Evolutionary conservation across 2,797 vertebrate genomes (phyloP).

Genomic region (Pogoniulus pusillus): DNA sequence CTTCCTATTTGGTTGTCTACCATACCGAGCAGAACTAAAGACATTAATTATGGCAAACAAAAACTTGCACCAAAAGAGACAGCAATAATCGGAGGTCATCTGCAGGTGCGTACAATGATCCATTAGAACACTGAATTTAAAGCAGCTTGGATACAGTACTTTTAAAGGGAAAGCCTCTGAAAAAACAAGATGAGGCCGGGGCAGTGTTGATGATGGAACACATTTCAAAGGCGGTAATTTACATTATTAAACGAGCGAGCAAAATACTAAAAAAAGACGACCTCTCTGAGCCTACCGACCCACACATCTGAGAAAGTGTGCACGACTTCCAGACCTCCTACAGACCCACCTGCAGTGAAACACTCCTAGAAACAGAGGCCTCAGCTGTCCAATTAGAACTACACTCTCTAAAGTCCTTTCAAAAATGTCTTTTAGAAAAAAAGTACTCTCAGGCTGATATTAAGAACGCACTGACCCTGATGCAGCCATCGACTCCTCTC

Average conservation of each 20-base stretch:
- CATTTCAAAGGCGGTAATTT: neutral
- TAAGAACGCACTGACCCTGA: neutral
- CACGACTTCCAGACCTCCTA: neutral
- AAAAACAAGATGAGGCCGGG: neutral
- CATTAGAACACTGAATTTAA: constrained; percentile 33
- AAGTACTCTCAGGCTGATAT: neutral
- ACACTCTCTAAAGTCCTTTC: neutral
- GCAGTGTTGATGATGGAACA: neutral
- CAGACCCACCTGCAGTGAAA: neutral
- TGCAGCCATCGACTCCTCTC: neutral
- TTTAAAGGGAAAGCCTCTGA: neutral
- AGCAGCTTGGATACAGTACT: neutral
- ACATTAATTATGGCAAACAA: neutral
- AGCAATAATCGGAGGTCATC: neutral
- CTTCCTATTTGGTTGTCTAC: neutral
- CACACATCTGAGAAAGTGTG: neutral
- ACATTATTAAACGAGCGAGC: neutral
- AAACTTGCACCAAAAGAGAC: neutral
- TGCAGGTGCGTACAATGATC: neutral
- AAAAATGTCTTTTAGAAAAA: neutral
- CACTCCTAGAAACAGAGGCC: neutral
- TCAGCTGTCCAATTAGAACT: neutral
- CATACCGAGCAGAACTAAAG: neutral
- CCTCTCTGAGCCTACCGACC: neutral
- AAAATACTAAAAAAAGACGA: neutral